Evolutionary conservation across 2,113 vertebrate genomes (phyloP).

Genomic region (Ramphastos sulfuratus): DNA sequence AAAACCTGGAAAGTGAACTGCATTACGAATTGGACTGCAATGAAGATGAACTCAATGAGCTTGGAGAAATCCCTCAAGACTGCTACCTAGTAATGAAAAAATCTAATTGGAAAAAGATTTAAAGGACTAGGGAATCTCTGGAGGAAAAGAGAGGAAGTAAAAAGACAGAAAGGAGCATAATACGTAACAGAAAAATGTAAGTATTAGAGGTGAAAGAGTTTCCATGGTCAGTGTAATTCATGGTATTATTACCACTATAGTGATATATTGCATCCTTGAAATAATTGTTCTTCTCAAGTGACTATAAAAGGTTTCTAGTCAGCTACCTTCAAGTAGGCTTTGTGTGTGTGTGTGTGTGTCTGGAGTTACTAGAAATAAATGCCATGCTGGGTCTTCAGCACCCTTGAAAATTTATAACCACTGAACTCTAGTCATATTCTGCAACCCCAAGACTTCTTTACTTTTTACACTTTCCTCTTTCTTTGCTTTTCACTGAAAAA

Average conservation of each 20-base stretch:
- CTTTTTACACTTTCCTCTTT: not conserved
- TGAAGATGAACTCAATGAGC: not conserved
- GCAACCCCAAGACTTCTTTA: not conserved
- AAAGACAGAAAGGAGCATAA: not conserved
- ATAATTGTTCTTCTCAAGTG: not conserved
- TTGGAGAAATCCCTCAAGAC: not conserved
- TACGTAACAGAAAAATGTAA: not conserved
- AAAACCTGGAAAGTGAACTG: not conserved
- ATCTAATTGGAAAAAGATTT: slow-evolving; percentile 16
- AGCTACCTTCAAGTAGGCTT: not conserved
- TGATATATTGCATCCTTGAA: not conserved
- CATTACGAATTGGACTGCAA: not conserved
- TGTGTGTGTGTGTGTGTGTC: not conserved
- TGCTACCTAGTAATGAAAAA: not conserved
- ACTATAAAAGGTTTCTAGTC: not conserved
- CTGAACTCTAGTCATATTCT: not conserved
- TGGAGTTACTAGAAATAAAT: not conserved
- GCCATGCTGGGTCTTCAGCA: not conserved
- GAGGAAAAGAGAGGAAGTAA: not conserved
- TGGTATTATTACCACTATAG: not conserved
- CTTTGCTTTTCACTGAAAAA: not conserved
- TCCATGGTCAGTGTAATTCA: not conserved
- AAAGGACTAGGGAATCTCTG: not conserved
- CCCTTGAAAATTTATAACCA: not conserved
- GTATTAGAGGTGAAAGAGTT: not conserved